Conservation (phyloP, 2,888 invertebrate species). For the Galeopsomyia nigrocyanea region DNA sequence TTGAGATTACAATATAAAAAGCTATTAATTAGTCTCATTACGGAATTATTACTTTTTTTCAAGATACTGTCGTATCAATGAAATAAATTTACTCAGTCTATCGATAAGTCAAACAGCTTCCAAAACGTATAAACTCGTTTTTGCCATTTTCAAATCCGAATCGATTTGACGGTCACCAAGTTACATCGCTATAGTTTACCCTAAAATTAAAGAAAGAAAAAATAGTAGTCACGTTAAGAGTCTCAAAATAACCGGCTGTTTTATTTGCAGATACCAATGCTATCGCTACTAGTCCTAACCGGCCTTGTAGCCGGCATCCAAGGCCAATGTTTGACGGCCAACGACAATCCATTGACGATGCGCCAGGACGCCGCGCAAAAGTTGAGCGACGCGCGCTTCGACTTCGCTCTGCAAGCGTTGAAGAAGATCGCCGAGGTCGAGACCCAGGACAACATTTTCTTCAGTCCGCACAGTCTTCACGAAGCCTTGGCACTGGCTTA, state of each 20-base stretch:
- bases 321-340: constrained; percentile 70
- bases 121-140: no score
- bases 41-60: no score
- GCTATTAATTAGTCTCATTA: no score
- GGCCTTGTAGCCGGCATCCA: constrained; percentile 30
- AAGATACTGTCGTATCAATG: no score
- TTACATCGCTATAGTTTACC: no score
- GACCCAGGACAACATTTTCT: constrained; percentile 84
- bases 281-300: constrained; percentile 50
- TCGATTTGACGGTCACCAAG: no score
- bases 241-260: not conserved
- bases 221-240: not conserved
- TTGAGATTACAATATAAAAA: no score
- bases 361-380: constrained; percentile 62
- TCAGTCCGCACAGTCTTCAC: constrained; percentile 89
- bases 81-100: no score
- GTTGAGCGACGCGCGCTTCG: constrained; percentile 75
- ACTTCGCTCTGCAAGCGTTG: constrained; percentile 80
- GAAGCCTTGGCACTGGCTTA: constrained; percentile 84
- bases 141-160: no score
- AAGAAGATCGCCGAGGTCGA: constrained; percentile 77
- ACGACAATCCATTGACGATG: constrained; percentile 64
- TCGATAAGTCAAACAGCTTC: no score
- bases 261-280: constrained; percentile 26
- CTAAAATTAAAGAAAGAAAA: no score